phyloP scores from a whole-genome alignment of 1,140 invertebrate species.

The Anoplolepis gracilipes region DNA sequence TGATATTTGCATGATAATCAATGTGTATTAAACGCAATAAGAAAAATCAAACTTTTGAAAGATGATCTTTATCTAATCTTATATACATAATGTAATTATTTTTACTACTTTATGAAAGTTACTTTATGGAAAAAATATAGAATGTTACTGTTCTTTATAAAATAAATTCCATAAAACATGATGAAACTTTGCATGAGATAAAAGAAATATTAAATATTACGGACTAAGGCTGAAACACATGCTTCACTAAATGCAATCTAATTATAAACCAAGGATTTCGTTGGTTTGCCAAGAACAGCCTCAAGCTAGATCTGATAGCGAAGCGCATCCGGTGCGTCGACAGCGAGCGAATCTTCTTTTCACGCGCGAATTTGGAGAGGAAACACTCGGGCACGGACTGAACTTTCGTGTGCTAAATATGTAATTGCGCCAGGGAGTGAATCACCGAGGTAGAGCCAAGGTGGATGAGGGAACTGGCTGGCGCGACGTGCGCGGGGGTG shows the following conservation, averaged over 20 bases:
- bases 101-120: neutral
- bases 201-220: conserved; percentile 16
- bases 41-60: neutral
- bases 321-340: conserved; percentile 54
- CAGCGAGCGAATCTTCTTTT: conserved; percentile 38
- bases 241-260: conserved; percentile 47
- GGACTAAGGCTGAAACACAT: neutral
- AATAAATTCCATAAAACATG: neutral
- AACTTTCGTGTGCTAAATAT: conserved; percentile 83
- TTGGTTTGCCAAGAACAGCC: conserved; percentile 20
- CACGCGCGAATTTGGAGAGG: conserved; percentile 33
- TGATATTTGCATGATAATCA: neutral
- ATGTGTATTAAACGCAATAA: neutral
- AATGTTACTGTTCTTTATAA: neutral
- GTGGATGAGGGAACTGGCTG: neutral
- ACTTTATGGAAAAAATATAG: neutral
- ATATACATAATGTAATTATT: neutral
- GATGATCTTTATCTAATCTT: neutral
- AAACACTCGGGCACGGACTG: conserved; percentile 65
- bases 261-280: conserved; percentile 66
- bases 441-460: conserved; percentile 47
- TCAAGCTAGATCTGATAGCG: conserved; percentile 64
- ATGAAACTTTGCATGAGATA: neutral
- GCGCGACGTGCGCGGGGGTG: conserved; percentile 28
- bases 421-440: conserved; percentile 76